Conservation (phyloP, 2,113 vertebrate genomes). For the Galbula dea region DNA sequence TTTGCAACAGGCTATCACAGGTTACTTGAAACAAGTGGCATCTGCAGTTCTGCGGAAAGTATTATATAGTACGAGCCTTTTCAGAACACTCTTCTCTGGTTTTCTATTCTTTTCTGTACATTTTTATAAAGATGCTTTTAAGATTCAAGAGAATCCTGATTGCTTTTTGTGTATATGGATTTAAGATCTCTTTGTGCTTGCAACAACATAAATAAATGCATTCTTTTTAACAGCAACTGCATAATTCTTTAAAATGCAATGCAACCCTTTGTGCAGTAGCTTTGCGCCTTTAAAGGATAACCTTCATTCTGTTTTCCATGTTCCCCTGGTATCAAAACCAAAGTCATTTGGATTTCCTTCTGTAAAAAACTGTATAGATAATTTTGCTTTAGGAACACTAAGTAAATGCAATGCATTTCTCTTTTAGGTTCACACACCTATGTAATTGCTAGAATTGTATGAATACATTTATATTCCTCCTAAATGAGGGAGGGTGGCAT, state of each 20-base stretch:
- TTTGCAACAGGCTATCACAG: neutral
- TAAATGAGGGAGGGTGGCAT: neutral
- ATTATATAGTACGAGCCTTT: neutral
- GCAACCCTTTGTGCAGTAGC: neutral
- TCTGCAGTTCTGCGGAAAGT: neutral
- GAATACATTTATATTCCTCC: neutral
- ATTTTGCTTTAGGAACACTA: neutral
- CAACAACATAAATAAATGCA: slow-evolving; percentile 17
- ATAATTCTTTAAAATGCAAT: neutral
- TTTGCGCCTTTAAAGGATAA: neutral
- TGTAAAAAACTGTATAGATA: neutral
- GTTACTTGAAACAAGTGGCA: neutral
- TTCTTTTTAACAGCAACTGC: neutral
- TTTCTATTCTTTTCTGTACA: neutral
- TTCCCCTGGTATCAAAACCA: neutral
- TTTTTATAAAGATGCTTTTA: neutral
- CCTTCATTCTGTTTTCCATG: neutral
- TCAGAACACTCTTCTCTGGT: neutral
- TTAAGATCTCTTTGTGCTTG: slow-evolving; percentile 10
- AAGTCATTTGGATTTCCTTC: neutral
- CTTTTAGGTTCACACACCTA: neutral
- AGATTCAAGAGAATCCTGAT: neutral
- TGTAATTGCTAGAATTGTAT: neutral
- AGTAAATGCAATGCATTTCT: neutral
- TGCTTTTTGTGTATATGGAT: neutral